Percentiles rank a stretch among this genome's conserved stretches.
phyloP scores from a whole-genome alignment of 2,888 invertebrate species.

The Mimas tiliae region DNA sequence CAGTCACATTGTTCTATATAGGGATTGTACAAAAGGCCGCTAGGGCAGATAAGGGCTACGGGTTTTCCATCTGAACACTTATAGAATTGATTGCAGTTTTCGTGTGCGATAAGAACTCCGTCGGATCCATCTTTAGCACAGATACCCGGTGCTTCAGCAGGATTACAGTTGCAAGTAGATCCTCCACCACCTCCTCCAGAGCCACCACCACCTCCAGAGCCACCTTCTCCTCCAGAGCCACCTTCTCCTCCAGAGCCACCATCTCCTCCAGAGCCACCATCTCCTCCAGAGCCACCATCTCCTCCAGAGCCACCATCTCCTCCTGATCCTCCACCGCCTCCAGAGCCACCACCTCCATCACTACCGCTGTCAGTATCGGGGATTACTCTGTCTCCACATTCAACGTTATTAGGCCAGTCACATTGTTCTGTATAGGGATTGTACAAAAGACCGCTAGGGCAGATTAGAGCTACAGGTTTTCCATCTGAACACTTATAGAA shows the following conservation, averaged over 20 bases:
- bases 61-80: conserved; percentile 43
- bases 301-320: conserved; percentile 27
- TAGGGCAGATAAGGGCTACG: conserved; percentile 37
- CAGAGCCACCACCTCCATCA: conserved; percentile 25
- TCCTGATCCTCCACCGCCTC: conserved; percentile 24
- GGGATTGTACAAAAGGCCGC: conserved; percentile 41
- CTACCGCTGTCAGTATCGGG: conserved; percentile 30
- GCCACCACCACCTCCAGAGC: conserved; percentile 23
- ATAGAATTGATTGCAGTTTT: conserved; percentile 54
- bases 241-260: too few species aligned
- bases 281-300: conserved; percentile 20
- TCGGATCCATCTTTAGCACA: conserved; percentile 46
- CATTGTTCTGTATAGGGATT: conserved; percentile 45
- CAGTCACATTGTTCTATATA: conserved; percentile 46
- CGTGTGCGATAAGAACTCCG: conserved; percentile 51
- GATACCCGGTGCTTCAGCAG: conserved; percentile 42
- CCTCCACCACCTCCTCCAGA: conserved; percentile 26
- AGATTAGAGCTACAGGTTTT: conserved; percentile 32
- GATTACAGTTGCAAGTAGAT: conserved; percentile 36
- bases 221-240: conserved; percentile 24
- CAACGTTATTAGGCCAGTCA: conserved; percentile 49
- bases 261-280: conserved; percentile 19
- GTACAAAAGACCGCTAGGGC: conserved; percentile 36
- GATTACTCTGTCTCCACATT: conserved; percentile 43
- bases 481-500: conserved; percentile 48